Base-by-base conservation (phyloP, 2,888 invertebrate species). In the Mongoloraphidia duomilia region DNA sequence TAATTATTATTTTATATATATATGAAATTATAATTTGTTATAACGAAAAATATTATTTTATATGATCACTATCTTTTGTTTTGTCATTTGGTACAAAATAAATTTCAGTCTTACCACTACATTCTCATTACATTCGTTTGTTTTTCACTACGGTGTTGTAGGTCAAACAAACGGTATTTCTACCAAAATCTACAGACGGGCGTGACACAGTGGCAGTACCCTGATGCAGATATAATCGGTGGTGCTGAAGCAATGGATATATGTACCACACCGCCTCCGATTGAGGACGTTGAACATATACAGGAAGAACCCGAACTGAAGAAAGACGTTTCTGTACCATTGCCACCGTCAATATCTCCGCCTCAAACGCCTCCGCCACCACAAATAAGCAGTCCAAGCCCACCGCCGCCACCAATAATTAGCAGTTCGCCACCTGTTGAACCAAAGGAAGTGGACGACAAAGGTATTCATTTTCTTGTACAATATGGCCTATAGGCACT, bases 141-240 rank as follows among this genome's bases (percentile, higher is more conserved):
- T 13, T 36, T 11, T 46, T n/a, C 13, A 43, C 36, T 26, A 55
- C 59, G 60, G 57, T 65, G 63, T 69, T 70, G 65, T 75, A 80
- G 80, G 68, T 68, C 71, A 58, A 75, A 76, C 71, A 79, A 78
- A 67, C 73, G 79, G 57, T 82, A 82, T 69, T 80, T 72, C 71
- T 82, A 81, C 69, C 73, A 73, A 61, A 77, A 81, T 64, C 63
- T 69, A 53, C 61, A 63, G 53, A 76, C 72, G 33, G 77, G 76
- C 36, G 73, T 73, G 53, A 73, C 75, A 44, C 79, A 78, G 61
- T 80, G 80, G 81, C 78, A 78, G 55, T 82, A 74, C 63, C 78
- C 78, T 2, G 68, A 71, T 50, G 63, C 66, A 8, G 71, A 71
- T 54, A 64, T 69, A 52, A 65, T 63, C 14, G 65, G 68, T 34